Conservation (phyloP, 1,140 invertebrate genomes). For the Aphelenchoides besseyi region DNA sequence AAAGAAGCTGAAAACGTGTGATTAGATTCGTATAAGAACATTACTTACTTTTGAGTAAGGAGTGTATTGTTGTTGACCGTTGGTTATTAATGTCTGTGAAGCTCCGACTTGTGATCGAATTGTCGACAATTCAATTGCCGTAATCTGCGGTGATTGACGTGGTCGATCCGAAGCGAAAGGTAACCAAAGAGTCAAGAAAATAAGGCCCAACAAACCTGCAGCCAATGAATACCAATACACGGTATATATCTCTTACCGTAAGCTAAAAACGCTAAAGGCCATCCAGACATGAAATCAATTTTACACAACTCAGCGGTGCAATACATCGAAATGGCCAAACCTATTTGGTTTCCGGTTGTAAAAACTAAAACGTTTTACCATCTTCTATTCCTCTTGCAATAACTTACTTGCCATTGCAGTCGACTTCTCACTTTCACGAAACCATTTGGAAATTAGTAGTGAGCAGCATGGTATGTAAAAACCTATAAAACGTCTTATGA, state of each 20-base stretch:
- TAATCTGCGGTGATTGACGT: conserved; percentile 23
- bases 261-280: conserved; percentile 25
- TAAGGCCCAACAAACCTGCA: conserved; percentile 25
- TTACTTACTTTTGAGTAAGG: conserved; percentile 7
- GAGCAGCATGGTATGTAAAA: conserved; percentile 33
- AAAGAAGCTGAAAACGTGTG: conserved; percentile 13
- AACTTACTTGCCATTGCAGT: conserved; percentile 38
- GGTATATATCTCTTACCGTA: conserved; percentile 25
- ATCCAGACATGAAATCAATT: conserved; percentile 23
- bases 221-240: background rate
- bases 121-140: conserved; percentile 30
- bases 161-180: conserved; percentile 27
- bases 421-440: conserved; percentile 23
- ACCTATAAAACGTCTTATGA: conserved; percentile 7
- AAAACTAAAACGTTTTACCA: no score
- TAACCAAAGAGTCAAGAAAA: conserved; percentile 26
- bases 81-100: background rate
- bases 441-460: conserved; percentile 34
- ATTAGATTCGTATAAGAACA: background rate
- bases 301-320: conserved; percentile 31
- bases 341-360: conserved; percentile 35
- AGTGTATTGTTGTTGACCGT: background rate
- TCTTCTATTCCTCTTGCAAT: no score
- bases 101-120: background rate
- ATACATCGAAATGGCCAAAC: conserved; percentile 31